Evolutionary conservation across 2,113 vertebrate species (phyloP).

Genomic region (Myrmophylax atrothorax): DNA sequence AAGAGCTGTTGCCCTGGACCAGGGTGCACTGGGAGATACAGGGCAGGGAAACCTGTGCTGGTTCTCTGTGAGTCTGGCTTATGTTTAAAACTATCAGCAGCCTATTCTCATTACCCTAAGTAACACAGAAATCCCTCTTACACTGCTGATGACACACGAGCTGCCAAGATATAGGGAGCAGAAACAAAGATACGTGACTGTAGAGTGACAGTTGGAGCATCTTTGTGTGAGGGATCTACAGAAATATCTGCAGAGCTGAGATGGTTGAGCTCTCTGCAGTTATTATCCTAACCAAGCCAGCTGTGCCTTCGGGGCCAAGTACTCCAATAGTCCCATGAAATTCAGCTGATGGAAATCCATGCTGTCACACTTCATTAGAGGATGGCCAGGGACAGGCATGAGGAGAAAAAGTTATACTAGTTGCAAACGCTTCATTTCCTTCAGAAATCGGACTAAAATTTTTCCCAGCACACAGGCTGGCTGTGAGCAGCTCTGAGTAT

Average conservation of each 20-base stretch:
- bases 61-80: neutral
- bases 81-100: neutral
- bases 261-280: neutral
- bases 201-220: neutral
- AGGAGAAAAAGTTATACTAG: neutral
- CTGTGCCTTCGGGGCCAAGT: fast-evolving
- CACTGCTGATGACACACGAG: neutral
- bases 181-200: neutral
- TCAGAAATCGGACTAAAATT: neutral
- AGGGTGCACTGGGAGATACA: neutral
- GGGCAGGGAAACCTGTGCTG: neutral
- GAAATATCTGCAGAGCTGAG: neutral
- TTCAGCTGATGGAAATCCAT: neutral
- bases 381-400: neutral
- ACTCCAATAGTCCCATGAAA: neutral
- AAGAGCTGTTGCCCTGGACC: neutral
- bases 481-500: neutral
- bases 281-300: neutral
- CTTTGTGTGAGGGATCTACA: neutral
- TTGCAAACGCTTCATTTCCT: neutral
- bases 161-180: neutral
- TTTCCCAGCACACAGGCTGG: neutral
- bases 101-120: neutral
- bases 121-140: neutral
- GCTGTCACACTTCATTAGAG: neutral